Conservation (phyloP, 1,140 invertebrate genomes). For the Hetaerina americana region DNA sequence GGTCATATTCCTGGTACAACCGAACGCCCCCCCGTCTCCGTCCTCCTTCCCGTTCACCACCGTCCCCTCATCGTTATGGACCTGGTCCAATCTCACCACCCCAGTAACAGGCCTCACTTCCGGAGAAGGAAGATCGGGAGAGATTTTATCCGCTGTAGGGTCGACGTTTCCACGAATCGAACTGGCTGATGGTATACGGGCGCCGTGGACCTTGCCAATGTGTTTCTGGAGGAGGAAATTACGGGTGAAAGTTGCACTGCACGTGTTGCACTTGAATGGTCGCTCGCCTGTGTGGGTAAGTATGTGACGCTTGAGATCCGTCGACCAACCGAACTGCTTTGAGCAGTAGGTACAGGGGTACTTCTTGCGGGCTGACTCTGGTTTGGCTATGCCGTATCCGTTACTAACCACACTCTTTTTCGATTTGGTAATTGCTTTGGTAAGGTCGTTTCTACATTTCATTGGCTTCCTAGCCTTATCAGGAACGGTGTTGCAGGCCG, state of each 20-base stretch:
- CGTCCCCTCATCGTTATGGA: too few relatives aligned
- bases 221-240: conserved; percentile 30
- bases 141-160: too few relatives aligned
- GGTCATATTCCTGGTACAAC: too few relatives aligned
- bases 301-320: conserved; percentile 25
- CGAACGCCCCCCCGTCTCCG: too few relatives aligned
- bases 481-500: neutral
- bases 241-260: conserved; percentile 22
- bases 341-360: conserved; percentile 23
- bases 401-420: neutral
- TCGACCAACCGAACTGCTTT: conserved; percentile 27
- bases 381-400: neutral
- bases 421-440: conserved; percentile 1
- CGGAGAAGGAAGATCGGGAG: too few relatives aligned
- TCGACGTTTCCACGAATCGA: neutral
- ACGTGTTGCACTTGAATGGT: conserved; percentile 19
- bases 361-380: conserved; percentile 13
- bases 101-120: too few relatives aligned
- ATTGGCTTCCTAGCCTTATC: neutral
- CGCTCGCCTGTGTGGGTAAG: conserved; percentile 22
- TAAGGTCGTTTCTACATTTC: neutral
- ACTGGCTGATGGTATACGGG: neutral
- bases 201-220: conserved; percentile 20
- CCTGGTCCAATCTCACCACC: too few relatives aligned
- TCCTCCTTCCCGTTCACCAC: too few relatives aligned